phyloP scores from a whole-genome alignment of 1,140 invertebrate genomes.

The Heliconius hewitsoni region DNA sequence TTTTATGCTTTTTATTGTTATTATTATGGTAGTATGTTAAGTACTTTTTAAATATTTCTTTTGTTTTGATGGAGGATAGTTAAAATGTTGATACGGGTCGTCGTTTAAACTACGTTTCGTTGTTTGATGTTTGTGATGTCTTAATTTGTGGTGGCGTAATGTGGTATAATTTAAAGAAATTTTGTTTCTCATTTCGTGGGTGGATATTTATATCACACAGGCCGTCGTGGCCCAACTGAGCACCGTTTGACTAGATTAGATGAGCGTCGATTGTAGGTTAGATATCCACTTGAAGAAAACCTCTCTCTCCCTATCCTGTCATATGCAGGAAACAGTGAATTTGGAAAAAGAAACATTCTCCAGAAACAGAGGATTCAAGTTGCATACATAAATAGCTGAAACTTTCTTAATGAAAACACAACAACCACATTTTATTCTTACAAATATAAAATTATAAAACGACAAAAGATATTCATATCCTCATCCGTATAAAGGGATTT shows the following conservation, averaged over 20 bases:
- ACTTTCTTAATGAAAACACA: neutral
- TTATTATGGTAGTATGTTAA: slow-evolving; percentile 30
- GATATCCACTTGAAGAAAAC: no score
- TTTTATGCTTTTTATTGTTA: slow-evolving; percentile 33
- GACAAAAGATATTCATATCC: neutral
- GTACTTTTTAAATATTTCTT: slow-evolving; percentile 29
- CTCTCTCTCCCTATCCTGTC: no score
- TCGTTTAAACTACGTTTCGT: neutral
- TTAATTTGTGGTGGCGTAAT: neutral
- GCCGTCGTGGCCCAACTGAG: no score
- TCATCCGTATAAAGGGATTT: slow-evolving; percentile 12
- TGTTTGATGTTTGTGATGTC: neutral
- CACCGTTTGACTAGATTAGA: no score
- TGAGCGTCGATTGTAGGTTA: no score
- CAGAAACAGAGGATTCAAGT: neutral
- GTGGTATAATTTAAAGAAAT: no score
- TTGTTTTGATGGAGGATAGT: slow-evolving; percentile 14
- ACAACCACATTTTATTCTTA: neutral
- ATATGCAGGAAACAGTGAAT: no score
- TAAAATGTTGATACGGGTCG: slow-evolving; percentile 12
- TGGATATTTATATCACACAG: no score
- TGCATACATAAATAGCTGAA: neutral
- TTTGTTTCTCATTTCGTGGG: no score
- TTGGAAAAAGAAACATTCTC: no score
- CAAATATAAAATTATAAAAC: neutral